Base-by-base conservation (phyloP, 2,113 vertebrate genomes). In the Manacus vitellinus region DNA sequence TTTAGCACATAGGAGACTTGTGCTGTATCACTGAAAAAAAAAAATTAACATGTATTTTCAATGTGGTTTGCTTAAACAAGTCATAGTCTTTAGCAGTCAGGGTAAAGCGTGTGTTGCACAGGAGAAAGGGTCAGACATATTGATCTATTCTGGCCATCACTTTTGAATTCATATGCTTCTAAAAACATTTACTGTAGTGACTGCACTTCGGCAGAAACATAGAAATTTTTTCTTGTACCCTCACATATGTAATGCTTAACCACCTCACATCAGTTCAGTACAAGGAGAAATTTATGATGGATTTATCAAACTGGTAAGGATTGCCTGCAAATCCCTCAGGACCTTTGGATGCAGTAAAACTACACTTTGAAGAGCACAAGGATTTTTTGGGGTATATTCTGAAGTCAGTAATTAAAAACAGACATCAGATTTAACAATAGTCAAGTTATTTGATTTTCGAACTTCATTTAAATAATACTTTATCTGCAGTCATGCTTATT, bases 261-360 rank as follows among this genome's bases (percentile, higher is more conserved):
- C 49, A 88, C 23, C 35, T 90, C 71, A 12, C 1, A 37, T 28
- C n/a, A 24, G 14, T 70, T 67, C 73, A 74, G 25, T 19, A 16
- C 25, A 81, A 91, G 28, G 47, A 78, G 46, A 94, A 95, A 74
- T 87, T 81, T 65, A 6, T 65, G 39, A 28, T 4, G 4, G 52
- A 47, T 97, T 95, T 95, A 93, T 95, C 92, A 95, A 94, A 30
- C 76, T 97, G 75, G 85, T 94, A 94, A 96, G 24, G 47, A 79
- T 92, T 70, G 43, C 33, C 87, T 94, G 68, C 68, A 87, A 88
- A 74, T 75, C 55, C 92, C 76, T 90, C 76, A 84, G 92, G 71
- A 86, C 56, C 85, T 91, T 47, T 95, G 88, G 90, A 41, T 95
- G 88, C 51, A 33, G 78, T 72, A 85, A 93, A 84, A 31, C 74